Evolutionary conservation across 1,140 invertebrate species (phyloP).

Genomic region (Macrocentrus cingulum): DNA sequence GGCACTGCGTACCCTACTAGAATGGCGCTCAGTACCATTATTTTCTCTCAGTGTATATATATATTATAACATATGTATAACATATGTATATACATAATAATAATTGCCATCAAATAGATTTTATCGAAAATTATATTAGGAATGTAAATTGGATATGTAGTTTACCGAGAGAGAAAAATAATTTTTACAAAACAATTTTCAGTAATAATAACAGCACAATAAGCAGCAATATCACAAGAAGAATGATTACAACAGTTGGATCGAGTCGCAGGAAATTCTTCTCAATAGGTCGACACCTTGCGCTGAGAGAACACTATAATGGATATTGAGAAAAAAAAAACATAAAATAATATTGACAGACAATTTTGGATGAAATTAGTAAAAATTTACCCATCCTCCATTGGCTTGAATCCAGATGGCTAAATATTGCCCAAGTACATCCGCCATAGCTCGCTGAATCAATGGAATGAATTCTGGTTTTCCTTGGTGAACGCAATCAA

Average conservation of each 20-base stretch:
- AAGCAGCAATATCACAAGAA: conserved; percentile 28
- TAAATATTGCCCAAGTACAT: conserved; percentile 68
- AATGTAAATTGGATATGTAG: too few species aligned
- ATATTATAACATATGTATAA: too few species aligned
- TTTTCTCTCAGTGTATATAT: too few species aligned
- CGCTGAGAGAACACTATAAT: conserved; percentile 35
- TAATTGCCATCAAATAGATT: too few species aligned
- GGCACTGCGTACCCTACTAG: too few species aligned
- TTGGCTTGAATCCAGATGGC: conserved; percentile 70
- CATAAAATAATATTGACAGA: not conserved
- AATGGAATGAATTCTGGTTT: conserved; percentile 67
- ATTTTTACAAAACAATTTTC: too few species aligned
- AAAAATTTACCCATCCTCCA: conserved; percentile 70
- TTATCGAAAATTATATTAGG: too few species aligned
- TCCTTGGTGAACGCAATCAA: conserved; percentile 69
- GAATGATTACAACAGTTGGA: conserved; percentile 27
- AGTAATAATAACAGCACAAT: conserved; percentile 29
- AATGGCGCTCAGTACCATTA: too few species aligned
- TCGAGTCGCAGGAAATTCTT: conserved; percentile 34
- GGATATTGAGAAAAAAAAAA: conserved; percentile 9
- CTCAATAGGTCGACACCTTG: conserved; percentile 35
- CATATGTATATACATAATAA: too few species aligned
- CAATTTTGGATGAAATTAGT: not conserved
- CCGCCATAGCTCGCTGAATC: conserved; percentile 64
- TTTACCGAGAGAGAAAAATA: too few species aligned